Evolutionary conservation across 1,140 invertebrate genomes (phyloP).

Genomic region (Heliothis subflexa): DNA sequence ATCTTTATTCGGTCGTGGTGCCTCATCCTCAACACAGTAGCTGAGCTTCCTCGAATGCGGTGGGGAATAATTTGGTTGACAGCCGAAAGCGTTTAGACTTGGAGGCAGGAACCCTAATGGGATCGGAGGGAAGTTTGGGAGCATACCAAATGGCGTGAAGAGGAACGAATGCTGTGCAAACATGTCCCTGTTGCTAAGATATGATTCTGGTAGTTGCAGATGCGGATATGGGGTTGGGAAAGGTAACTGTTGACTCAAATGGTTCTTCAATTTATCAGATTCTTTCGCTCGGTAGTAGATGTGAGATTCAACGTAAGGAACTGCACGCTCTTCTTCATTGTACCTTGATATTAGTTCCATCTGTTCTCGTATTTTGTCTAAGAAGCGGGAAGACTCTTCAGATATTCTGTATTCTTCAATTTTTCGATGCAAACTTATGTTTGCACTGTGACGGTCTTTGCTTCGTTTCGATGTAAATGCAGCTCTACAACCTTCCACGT

Average conservation of each 20-base stretch:
- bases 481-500: conserved; percentile 97
- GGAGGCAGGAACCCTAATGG: conserved; percentile 82
- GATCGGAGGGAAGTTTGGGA: conserved; percentile 82
- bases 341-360: conserved; percentile 91
- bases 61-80: conserved; percentile 71
- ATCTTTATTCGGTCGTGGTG: conserved; percentile 87
- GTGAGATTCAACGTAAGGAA: conserved; percentile 84
- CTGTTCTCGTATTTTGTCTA: conserved; percentile 88
- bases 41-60: conserved; percentile 70
- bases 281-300: conserved; percentile 78
- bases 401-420: conserved; percentile 83
- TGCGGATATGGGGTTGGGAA: conserved; percentile 74
- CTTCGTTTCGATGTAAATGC: conserved; percentile 98
- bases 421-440: conserved; percentile 96
- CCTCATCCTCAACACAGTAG: conserved; percentile 87
- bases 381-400: conserved; percentile 72
- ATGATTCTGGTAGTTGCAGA: conserved; percentile 78
- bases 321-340: conserved; percentile 89
- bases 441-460: conserved; percentile 96
- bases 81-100: conserved; percentile 71
- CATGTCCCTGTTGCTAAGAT: conserved; percentile 79
- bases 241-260: conserved; percentile 67
- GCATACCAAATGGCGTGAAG: conserved; percentile 82
- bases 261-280: conserved; percentile 71
- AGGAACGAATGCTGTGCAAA: conserved; percentile 81